These are phyloP conservation scores for Tetragnatha versicolor DNA, from an alignment of 1,140 invertebrate genomes.

Conservation along the genomic window DNA sequence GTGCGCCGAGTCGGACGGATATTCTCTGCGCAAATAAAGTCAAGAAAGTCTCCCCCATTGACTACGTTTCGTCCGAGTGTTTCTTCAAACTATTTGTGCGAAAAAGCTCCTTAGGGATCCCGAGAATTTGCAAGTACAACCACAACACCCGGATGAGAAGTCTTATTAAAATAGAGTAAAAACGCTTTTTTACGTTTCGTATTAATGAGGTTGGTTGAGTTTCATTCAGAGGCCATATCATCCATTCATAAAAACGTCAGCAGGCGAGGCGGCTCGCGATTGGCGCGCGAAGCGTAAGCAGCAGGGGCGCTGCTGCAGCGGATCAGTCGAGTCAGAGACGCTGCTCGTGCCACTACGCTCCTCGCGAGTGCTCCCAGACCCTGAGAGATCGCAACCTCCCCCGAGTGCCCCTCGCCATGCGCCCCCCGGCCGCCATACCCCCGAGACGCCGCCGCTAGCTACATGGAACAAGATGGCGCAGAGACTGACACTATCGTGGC, in stretches of 20 bases:
- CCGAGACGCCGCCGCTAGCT: constrained; percentile 1
- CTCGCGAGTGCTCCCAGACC: background rate
- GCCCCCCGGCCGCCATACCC: background rate
- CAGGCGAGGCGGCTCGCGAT: constrained; percentile 17
- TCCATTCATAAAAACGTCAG: constrained; percentile 54
- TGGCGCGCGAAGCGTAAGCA: background rate
- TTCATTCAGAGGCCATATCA: constrained; percentile 19
- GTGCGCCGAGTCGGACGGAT: background rate
- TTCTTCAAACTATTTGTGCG: too few species aligned
- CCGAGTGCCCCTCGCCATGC: too few species aligned
- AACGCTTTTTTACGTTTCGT: constrained; percentile 36
- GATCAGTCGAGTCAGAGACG: background rate
- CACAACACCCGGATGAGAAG: constrained; percentile 35
- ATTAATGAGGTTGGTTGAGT: constrained; percentile 36
- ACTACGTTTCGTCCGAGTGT: too few species aligned
- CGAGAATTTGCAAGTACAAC: too few species aligned
- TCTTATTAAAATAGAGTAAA: constrained; percentile 44
- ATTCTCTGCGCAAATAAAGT: constrained; percentile 5
- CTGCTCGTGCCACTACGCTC: background rate
- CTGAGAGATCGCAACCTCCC: background rate
- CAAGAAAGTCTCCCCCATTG: constrained; percentile 7
- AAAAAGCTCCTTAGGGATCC: too few species aligned
- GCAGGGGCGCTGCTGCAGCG: constrained; percentile 1
- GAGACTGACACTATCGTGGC: constrained; percentile 18
- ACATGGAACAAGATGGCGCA: constrained; percentile 53